These are phyloP conservation scores for Cosmia trapezina DNA, from an alignment of 2,888 invertebrate genomes.

Conservation along the genomic window DNA sequence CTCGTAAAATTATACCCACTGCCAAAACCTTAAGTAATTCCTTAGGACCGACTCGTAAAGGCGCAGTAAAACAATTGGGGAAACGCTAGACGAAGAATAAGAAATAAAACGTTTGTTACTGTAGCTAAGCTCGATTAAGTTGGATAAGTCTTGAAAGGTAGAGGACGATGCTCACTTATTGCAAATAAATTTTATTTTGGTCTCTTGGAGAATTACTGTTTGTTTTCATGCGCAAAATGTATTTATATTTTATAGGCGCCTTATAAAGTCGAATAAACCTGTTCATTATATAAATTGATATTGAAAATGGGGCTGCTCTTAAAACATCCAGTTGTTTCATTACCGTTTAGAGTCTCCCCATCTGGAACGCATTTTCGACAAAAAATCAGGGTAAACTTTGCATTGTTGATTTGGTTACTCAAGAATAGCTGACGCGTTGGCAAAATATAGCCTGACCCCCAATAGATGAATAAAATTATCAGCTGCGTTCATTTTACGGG, in stretches of 20 bases:
- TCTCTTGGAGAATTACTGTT: constrained; percentile 4
- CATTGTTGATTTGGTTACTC: not conserved
- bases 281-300: not conserved
- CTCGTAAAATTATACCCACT: constrained; percentile 67
- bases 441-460: not conserved
- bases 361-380: not conserved
- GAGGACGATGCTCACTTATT: constrained; percentile 35
- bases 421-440: not conserved
- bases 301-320: not conserved
- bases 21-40: constrained; percentile 71
- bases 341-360: not conserved
- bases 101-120: constrained; percentile 63
- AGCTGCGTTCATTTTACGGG: not conserved
- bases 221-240: constrained; percentile 8
- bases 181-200: constrained; percentile 44
- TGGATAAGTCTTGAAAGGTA: constrained; percentile 53
- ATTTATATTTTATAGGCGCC: not conserved
- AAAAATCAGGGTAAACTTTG: not conserved
- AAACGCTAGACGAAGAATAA: constrained; percentile 64
- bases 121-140: constrained; percentile 56
- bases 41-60: constrained; percentile 70
- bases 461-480: not conserved
- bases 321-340: not conserved
- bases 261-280: not conserved
- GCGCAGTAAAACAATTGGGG: constrained; percentile 65